Evolutionary conservation across 1,140 invertebrate species (phyloP), one percentile per base, ranked within the genome.

Genomic region (Chironomus tepperi): DNA sequence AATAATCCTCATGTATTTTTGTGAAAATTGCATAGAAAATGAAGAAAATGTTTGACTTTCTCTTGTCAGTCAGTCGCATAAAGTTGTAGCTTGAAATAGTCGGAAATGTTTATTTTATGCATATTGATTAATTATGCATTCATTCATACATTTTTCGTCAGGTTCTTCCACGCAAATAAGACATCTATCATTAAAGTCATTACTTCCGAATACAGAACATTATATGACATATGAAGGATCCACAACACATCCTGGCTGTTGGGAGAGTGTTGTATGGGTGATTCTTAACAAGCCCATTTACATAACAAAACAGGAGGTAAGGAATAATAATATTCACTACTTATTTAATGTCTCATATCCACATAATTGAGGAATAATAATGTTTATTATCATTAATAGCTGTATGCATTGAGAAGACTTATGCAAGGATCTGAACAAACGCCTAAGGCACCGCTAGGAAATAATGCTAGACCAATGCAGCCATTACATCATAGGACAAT

Each of bases 211-310:
- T 77, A 97, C 95, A 5, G 89, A 91, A 76, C 90, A 93, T 78
- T 98, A 95, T 84, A 94, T 98, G 84, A 98, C 96, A n/a, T 98
- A 98, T 83, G 96, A 98, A 83, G 96, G 96, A n/a, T 97, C 94
- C 73, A 94, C 94, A 42, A 98, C 96, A 74, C 94, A 95, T 85
- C 96, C 96, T 3, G 93, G 92, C 21, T 95, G 93, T 83, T 94
- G 93, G 90, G 93, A 96, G 83, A 95, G 93, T 16, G 91, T 93
- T 9, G 94, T 96, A 47, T 98, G 96, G 96, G 89, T 98, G 77
- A 92, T 98, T 77, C 88, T 97, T 81, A 98, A 98, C 85, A 96
- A 96, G 84, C 96, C 96, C 72, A 95, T 98, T 81, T 98, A 98
- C 86, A 94, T 95, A 79, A 94, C 93, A 75, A 92, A 92, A 80